These are phyloP conservation scores for Eulithis prunata DNA, from an alignment of 2,888 invertebrate genomes.

Conservation along the genomic window DNA sequence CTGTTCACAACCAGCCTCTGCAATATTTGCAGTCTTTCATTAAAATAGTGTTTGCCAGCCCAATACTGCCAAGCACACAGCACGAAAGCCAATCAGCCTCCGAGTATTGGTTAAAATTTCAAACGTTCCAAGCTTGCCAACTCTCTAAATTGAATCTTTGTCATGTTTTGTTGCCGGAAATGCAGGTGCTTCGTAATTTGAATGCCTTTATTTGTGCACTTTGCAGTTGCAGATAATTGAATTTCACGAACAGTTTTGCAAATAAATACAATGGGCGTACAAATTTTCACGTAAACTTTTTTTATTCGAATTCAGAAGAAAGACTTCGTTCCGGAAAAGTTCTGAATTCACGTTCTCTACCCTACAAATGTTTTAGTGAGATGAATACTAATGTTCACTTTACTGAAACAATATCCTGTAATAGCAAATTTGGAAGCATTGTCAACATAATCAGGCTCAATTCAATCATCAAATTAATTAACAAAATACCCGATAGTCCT, in stretches of 20 bases:
- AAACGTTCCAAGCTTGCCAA: slow-evolving; percentile 29
- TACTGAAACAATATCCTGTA: not conserved
- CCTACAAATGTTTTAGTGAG: not conserved
- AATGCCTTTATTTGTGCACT: slow-evolving; percentile 25
- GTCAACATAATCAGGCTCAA: slow-evolving; percentile 2
- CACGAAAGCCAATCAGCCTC: slow-evolving; percentile 25
- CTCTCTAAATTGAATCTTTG: slow-evolving; percentile 29
- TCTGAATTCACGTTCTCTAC: not conserved
- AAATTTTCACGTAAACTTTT: not conserved
- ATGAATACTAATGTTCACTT: not conserved
- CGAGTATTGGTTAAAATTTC: slow-evolving; percentile 28
- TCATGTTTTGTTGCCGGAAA: slow-evolving; percentile 28
- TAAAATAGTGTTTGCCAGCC: slow-evolving; percentile 23
- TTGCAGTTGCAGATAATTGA: slow-evolving; percentile 21
- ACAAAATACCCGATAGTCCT: slow-evolving; percentile 11
- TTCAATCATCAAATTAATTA: slow-evolving; percentile 24
- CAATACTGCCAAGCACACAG: slow-evolving; percentile 22
- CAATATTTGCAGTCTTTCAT: slow-evolving; percentile 6
- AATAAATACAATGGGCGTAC: not conserved
- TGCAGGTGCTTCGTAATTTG: slow-evolving; percentile 29
- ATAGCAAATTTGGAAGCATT: slow-evolving; percentile 4
- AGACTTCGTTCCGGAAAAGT: not conserved
- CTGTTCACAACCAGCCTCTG: not conserved
- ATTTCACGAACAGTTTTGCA: not conserved
- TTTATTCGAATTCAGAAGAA: not conserved